Evolutionary conservation across 2,888 invertebrate species (phyloP).

Genomic region (Eustalomyia histrio): DNA sequence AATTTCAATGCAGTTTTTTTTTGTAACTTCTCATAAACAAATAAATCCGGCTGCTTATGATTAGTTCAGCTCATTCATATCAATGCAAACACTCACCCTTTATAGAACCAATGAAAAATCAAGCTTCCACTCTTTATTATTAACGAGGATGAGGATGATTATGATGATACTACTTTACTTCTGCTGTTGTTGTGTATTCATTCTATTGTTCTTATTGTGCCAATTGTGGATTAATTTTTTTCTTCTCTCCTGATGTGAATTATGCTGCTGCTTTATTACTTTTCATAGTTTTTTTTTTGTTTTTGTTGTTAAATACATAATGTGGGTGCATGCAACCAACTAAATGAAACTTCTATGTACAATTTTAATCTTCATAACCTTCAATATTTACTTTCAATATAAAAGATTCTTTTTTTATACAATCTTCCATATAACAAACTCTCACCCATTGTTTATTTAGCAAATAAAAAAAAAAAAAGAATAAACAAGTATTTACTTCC

Average conservation of each 20-base stretch:
- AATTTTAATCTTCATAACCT: conserved; percentile 53
- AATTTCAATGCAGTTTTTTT: conserved; percentile 11
- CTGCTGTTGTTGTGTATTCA: conserved; percentile 35
- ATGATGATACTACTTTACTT: conserved; percentile 20
- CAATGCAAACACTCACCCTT: conserved; percentile 33
- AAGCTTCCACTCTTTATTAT: conserved; percentile 2
- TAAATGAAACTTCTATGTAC: conserved; percentile 2
- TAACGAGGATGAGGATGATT: conserved; percentile 8
- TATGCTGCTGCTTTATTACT: conserved; percentile 9
- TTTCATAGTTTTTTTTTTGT: background rate
- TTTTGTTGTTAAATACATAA: conserved; percentile 7
- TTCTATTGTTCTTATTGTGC: conserved; percentile 58
- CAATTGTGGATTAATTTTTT: conserved; percentile 62
- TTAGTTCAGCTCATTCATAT: conserved; percentile 47
- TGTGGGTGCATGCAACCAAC: conserved; percentile 44
- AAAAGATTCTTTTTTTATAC: conserved; percentile 47
- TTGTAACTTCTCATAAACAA: conserved; percentile 16
- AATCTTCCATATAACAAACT: conserved; percentile 13
- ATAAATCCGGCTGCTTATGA: conserved; percentile 55
- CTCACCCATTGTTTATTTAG: conserved; percentile 41
- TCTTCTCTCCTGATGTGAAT: background rate
- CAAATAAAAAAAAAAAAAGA: conserved; percentile 27
- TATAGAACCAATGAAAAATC: conserved; percentile 27
- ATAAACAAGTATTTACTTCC: conserved; percentile 62
- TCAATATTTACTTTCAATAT: conserved; percentile 54